A percentile compares a stretch with the other conserved stretches of the same genome.
Conservation (phyloP, 2,888 invertebrate species). For the Diarsia rubi region DNA sequence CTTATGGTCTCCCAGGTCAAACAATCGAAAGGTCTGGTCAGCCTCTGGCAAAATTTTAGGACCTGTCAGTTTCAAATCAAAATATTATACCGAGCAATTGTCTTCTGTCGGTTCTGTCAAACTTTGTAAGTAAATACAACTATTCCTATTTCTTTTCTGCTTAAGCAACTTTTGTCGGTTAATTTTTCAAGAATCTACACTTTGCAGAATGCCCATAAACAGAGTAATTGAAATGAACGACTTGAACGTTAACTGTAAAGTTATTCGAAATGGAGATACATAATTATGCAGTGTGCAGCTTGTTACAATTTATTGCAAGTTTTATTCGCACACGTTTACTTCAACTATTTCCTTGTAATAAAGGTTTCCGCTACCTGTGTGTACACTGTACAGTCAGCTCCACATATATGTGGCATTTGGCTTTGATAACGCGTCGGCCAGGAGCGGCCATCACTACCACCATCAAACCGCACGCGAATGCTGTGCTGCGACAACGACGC, state of each 20-base stretch:
- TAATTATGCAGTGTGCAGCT: slow-evolving; percentile 27
- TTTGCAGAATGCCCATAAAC: slow-evolving; percentile 11
- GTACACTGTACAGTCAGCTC: slow-evolving; percentile 2
- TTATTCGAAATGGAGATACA: slow-evolving; percentile 4
- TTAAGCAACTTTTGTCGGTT: background rate
- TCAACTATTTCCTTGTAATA: slow-evolving; percentile 21
- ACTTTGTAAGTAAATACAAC: background rate
- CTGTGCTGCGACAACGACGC: background rate
- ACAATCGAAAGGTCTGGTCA: background rate
- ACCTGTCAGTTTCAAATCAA: background rate
- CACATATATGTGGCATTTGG: background rate
- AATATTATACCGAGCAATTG: background rate
- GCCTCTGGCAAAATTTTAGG: too few relatives aligned
- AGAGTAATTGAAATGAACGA: slow-evolving; percentile 16
- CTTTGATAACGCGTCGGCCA: too few relatives aligned
- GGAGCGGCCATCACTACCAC: too few relatives aligned
- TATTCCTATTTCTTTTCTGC: background rate
- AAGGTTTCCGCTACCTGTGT: slow-evolving; percentile 1
- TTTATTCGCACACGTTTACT: slow-evolving; percentile 12
- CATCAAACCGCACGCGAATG: background rate
- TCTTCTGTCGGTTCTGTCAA: background rate
- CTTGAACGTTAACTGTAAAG: background rate
- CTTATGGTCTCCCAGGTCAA: background rate
- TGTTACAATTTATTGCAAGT: slow-evolving; percentile 17
- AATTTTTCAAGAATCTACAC: background rate